Base-by-base conservation (phyloP, 1,140 invertebrate species). In the Drosophila obscura region DNA sequence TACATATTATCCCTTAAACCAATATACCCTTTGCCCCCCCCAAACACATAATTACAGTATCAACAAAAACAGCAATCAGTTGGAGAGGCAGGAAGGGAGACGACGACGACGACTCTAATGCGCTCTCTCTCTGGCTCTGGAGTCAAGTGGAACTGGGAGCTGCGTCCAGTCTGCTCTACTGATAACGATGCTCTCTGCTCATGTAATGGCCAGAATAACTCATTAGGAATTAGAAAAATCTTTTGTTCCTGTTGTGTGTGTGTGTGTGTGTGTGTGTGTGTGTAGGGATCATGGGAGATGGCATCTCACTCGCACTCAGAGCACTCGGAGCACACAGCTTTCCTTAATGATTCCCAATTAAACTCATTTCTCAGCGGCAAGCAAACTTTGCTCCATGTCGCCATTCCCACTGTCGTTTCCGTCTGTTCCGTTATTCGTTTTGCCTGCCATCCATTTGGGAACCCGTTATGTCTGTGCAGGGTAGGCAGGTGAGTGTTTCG, bases 281-380 rank as follows among this genome's bases (percentile, higher is more conserved):
- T 39, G 9, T 13, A 11, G 35, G 35, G 35, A 39, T 39, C 35
- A 39, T 11, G 13, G 35, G 9, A 39, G 9, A 39, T 11, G 4
- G 2, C 35, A 19, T 13, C 35, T 11, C 35, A 11, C 35, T 39
- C 35, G 35, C 11, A 39, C 31, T 35, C 31, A 2, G 31, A 31
- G 28, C 28, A 19, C 19, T 19, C 22, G 9, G 8, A 5, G 35
- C 11, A 39, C 35, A 39, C 35, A 39, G 35, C 51, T 45, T 9
- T 45, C 52, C 49, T 69, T 49, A 69, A 58, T 15, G 46, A 43
- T 24, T 69, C 11, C 65, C 64, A 69, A 69, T 69, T 69, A 69
- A 50, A 69, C 57, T 69, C 51, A 56, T 69, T 58, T 46, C 45
- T 39, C 35, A 39, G 35, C 19, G 31, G 45, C 67, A 35, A 69